These are phyloP conservation scores for Ondatra zibethicus DNA, from an alignment of 2,113 vertebrate genomes.

Conservation along the genomic window DNA sequence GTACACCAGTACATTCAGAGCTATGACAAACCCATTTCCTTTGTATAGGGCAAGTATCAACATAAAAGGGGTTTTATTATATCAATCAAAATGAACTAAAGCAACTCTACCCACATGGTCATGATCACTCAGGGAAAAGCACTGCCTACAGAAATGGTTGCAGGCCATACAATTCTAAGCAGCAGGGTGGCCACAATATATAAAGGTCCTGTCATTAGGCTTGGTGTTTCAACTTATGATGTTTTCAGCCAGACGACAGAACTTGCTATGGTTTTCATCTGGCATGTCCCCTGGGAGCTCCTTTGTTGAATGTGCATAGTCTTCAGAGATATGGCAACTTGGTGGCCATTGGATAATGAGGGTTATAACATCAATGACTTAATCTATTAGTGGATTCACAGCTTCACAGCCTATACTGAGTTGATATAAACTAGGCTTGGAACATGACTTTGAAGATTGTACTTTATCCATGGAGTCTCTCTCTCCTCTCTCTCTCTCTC, in stretches of 20 bases:
- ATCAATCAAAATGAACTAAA: background rate
- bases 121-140: background rate
- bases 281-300: background rate
- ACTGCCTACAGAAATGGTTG: background rate
- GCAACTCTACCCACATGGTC: background rate
- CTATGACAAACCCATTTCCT: background rate
- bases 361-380: background rate
- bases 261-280: background rate
- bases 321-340: background rate
- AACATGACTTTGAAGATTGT: background rate
- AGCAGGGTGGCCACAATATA: background rate
- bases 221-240: background rate
- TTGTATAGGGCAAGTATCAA: background rate
- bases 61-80: background rate
- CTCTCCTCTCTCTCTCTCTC: background rate
- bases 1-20: background rate
- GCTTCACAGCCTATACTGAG: background rate
- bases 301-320: background rate
- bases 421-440: background rate
- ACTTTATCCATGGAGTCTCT: background rate
- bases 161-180: background rate
- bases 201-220: background rate
- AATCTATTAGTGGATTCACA: too few species aligned
- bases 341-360: background rate
- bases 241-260: background rate